These are phyloP conservation scores for Cyprinus carpio DNA, from an alignment of 2,113 vertebrate species.

Conservation along the genomic window DNA sequence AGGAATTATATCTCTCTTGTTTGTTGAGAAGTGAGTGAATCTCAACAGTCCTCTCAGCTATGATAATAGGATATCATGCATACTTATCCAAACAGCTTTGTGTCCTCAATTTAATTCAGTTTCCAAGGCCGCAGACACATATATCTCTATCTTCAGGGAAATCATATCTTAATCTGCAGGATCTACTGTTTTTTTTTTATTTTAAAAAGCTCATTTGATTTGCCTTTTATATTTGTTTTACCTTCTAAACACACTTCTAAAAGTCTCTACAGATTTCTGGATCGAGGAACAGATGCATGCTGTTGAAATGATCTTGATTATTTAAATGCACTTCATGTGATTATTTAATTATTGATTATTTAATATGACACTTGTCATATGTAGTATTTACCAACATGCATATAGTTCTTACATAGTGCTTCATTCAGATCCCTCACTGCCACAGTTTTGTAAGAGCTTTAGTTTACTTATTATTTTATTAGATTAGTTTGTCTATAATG, in stretches of 20 bases:
- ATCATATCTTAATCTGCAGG: conserved; percentile 5
- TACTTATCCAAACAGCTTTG: conserved; percentile 26
- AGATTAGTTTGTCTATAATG: background rate
- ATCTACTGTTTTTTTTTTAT: conserved; percentile 24
- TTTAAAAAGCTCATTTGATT: background rate
- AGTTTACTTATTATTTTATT: background rate
- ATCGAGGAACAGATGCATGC: background rate
- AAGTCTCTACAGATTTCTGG: background rate
- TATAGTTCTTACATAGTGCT: background rate
- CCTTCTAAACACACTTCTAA: background rate
- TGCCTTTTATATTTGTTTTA: background rate
- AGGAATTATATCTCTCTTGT: conserved; percentile 1
- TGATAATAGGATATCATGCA: conserved; percentile 26
- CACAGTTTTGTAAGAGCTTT: background rate
- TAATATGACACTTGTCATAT: background rate
- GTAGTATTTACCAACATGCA: background rate
- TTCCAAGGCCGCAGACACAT: conserved; percentile 23
- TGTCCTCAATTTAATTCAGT: conserved; percentile 38
- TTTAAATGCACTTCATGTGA: background rate
- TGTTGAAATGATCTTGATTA: background rate
- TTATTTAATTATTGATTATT: no score
- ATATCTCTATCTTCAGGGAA: conserved; percentile 32
- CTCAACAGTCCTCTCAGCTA: conserved; percentile 16
- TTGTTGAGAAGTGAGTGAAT: conserved; percentile 12
- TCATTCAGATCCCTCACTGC: background rate